Base-by-base conservation (phyloP, 2,113 vertebrate genomes). In the Macquaria ambigua region DNA sequence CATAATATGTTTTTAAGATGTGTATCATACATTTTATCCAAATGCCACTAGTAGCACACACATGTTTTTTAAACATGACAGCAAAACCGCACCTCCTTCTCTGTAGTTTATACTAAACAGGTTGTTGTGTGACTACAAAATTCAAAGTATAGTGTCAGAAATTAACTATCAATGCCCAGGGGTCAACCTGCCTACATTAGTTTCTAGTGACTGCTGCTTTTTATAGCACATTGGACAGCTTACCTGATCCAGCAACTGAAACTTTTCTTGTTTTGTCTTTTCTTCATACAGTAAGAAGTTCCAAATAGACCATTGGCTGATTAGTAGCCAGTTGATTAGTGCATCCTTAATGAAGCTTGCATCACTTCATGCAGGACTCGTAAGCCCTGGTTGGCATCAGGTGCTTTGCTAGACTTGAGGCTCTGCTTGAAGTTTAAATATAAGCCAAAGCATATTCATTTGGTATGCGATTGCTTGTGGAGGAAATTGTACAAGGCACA, bases 1-100 rank as follows among this genome's bases (percentile, higher is more conserved):
- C 37, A 64, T 50, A 12, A 58, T 48, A 10, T 23, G 37, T 28
- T 81, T 81, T 64, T 39, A 63, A 48, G 28, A 56, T 53, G 37
- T 37, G n/a, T 3, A 23, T 61, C 5, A 58, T 16, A 46, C 5
- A 41, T 70, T 34, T 67, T 6, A 52, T 67, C 21, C 9, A 64
- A 56, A 48, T 56, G 7, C 9, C 6, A 34, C 43, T 50, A 37
- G 16, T 15, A 63, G 15, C 56, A 21, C 9, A 21, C 9, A 23
- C 8, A 23, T 31, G 12, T 41, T 10, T 41, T 12, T 50, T 39
- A 18, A 9, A 43, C 11, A 41, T 43, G 18, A 37, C 18, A 58
- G 41, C 5, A 52, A 69, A 48, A 48, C 10, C 12, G 3, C 18
- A 8, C 20, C n/a, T 20, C 53, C 11, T 48, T 10, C 18, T 2